These are phyloP conservation scores for Acanthosepion lycidas DNA, from an alignment of 2,888 invertebrate genomes.

Conservation along the genomic window DNA sequence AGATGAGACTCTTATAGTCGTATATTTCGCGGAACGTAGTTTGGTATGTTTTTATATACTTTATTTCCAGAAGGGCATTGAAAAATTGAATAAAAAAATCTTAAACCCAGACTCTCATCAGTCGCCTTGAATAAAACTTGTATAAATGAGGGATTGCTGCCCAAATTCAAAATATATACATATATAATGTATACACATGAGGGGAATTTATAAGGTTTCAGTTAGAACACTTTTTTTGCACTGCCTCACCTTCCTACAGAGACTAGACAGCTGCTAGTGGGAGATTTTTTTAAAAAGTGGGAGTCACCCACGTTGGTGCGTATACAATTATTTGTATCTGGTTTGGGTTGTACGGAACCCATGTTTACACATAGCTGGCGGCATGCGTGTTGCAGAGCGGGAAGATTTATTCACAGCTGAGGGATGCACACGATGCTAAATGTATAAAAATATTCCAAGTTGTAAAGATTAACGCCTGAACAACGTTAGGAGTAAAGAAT, in stretches of 20 bases:
- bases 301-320: not conserved
- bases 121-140: no score
- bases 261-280: not conserved
- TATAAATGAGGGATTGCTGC: no score
- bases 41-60: no score
- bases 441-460: conserved; percentile 4
- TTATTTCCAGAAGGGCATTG: no score
- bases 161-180: no score
- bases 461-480: not conserved
- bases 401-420: not conserved
- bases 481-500: not conserved
- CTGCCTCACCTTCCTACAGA: not conserved
- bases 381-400: conserved; percentile 18
- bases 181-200: no score
- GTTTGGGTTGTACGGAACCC: conserved; percentile 33
- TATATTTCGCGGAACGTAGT: no score
- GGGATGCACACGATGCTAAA: not conserved
- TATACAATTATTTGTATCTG: not conserved
- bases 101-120: no score
- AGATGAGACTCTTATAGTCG: no score
- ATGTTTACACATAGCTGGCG: not conserved
- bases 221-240: not conserved
- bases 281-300: not conserved
- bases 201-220: not conserved
- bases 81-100: no score